Conservation (phyloP, 2,888 invertebrate species). For the Dicranocentrus wangi region DNA sequence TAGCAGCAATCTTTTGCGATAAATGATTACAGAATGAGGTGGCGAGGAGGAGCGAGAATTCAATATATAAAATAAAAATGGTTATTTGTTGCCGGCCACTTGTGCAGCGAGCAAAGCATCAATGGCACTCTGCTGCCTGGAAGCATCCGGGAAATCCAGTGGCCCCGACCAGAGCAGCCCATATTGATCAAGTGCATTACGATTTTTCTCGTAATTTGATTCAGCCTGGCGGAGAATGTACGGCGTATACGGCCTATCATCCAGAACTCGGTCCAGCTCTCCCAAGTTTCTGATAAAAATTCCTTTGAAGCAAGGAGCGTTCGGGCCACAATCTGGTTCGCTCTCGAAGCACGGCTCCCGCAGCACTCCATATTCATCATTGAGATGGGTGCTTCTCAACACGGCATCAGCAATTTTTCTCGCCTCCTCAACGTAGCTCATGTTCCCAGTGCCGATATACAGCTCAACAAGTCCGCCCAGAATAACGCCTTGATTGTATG, state of each 20-base stretch:
- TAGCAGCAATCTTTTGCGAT: too few relatives aligned
- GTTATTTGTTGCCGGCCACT: constrained; percentile 25
- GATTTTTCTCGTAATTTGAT: constrained; percentile 58
- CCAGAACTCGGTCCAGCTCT: constrained; percentile 61
- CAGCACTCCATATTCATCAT: constrained; percentile 59
- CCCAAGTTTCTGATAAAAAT: constrained; percentile 68
- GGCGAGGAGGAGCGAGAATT: too few relatives aligned
- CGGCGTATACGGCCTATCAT: constrained; percentile 43
- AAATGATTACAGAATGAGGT: too few relatives aligned
- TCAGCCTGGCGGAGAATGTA: constrained; percentile 59
- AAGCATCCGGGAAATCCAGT: constrained; percentile 60
- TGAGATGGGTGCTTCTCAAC: constrained; percentile 53
- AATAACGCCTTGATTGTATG: constrained; percentile 61
- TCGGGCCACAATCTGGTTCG: constrained; percentile 53
- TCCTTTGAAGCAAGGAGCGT: constrained; percentile 66
- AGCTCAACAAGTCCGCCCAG: constrained; percentile 67
- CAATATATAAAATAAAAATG: too few relatives aligned
- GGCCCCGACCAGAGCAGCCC: constrained; percentile 68
- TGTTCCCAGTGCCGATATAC: constrained; percentile 49
- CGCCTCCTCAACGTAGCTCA: constrained; percentile 54
- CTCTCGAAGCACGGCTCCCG: constrained; percentile 64
- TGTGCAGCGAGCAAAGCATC: constrained; percentile 61
- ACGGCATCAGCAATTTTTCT: constrained; percentile 68
- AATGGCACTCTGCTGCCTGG: constrained; percentile 64
- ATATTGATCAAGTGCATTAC: constrained; percentile 66